Evolutionary conservation across 2,888 invertebrate genomes (phyloP).

Genomic region (Chironomus tentans): DNA sequence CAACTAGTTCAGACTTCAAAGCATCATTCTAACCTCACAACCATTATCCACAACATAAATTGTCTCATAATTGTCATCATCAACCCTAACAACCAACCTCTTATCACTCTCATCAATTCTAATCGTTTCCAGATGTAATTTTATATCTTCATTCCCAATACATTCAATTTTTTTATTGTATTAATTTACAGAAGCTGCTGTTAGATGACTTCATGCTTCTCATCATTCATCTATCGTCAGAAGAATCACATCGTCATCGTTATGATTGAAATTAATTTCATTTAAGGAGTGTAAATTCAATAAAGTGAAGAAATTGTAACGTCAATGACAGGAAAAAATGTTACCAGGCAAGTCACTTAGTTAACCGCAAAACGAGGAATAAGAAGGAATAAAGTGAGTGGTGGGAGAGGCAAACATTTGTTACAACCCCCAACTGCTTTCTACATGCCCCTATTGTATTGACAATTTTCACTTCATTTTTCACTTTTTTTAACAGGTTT

Average conservation of each 20-base stretch:
- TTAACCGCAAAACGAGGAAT: constrained; percentile 4
- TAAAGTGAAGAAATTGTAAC: constrained; percentile 11
- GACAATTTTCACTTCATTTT: constrained; percentile 23
- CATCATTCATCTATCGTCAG: background rate
- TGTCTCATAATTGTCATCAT: too few relatives aligned
- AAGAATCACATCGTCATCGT: background rate
- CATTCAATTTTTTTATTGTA: background rate
- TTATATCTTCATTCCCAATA: too few relatives aligned
- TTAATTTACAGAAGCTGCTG: background rate
- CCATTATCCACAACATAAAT: too few relatives aligned
- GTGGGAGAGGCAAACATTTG: background rate
- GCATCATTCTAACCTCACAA: too few relatives aligned
- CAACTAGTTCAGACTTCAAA: too few relatives aligned
- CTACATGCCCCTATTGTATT: background rate
- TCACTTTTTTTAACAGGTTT: background rate
- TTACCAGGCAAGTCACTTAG: constrained; percentile 14
- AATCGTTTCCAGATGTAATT: too few relatives aligned
- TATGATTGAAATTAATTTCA: constrained; percentile 13
- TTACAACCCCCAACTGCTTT: background rate
- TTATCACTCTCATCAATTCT: too few relatives aligned
- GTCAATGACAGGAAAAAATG: constrained; percentile 7
- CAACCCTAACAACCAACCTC: too few relatives aligned
- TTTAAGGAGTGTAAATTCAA: constrained; percentile 23
- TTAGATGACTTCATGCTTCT: constrained; percentile 9
- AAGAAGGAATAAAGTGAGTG: background rate